Conservation (phyloP, 2,888 invertebrate species). For the Drosophila robusta region DNA sequence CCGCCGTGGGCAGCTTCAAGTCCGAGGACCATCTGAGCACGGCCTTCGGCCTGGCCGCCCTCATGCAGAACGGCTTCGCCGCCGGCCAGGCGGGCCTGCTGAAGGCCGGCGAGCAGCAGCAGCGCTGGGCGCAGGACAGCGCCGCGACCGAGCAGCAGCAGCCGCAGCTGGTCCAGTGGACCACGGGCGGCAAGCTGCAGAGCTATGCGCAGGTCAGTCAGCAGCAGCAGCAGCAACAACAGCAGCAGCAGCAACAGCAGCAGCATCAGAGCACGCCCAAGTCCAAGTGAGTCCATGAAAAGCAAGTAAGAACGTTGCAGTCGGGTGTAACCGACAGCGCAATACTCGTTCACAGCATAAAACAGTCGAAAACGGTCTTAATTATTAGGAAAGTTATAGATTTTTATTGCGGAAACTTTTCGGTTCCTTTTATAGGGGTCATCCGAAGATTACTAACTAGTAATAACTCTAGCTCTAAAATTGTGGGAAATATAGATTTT, state of each 20-base stretch:
- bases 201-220: constrained; percentile 86
- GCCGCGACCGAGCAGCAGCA: constrained; percentile 67
- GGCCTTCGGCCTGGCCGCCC: constrained; percentile 90
- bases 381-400: no score
- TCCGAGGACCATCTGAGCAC: constrained; percentile 90
- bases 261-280: constrained; percentile 79
- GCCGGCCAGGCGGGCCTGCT: constrained; percentile 83
- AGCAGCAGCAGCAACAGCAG: constrained; percentile 67
- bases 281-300: constrained; percentile 73
- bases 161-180: constrained; percentile 83
- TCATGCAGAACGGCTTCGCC: constrained; percentile 88
- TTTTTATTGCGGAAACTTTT: no score
- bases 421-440: no score
- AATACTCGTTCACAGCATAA: no score
- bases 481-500: no score
- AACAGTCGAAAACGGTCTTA: no score
- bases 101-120: constrained; percentile 75
- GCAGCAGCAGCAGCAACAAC: constrained; percentile 75
- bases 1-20: constrained; percentile 86
- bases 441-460: no score
- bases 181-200: constrained; percentile 91
- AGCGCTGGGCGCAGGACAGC: constrained; percentile 73
- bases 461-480: no score
- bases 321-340: no score
- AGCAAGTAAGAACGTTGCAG: no score